These are phyloP conservation scores for Acestrorhynchus altus DNA, from an alignment of 2,797 vertebrate species.

Conservation along the genomic window DNA sequence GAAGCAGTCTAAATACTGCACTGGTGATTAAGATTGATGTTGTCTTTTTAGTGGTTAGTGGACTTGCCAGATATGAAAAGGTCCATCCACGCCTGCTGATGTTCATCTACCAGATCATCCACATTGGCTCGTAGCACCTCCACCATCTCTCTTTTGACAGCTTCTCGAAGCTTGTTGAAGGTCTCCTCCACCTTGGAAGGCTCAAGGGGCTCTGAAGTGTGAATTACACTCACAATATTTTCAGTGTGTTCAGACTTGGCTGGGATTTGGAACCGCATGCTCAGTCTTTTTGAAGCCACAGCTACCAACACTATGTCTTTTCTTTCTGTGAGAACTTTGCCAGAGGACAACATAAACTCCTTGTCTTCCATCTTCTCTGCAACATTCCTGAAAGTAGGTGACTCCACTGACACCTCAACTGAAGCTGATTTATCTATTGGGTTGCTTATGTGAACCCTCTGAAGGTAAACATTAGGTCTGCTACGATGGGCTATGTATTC, in stretches of 20 bases:
- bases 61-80: slow-evolving; percentile 91
- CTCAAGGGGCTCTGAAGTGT: slow-evolving; percentile 83
- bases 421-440: slow-evolving; percentile 81
- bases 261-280: slow-evolving; percentile 81
- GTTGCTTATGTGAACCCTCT: slow-evolving; percentile 87
- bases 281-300: slow-evolving; percentile 85
- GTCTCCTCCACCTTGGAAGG: slow-evolving; percentile 82
- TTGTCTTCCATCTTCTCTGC: slow-evolving; percentile 85
- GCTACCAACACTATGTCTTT: slow-evolving; percentile 82
- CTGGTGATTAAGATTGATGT: not conserved
- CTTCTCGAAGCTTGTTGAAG: slow-evolving; percentile 79
- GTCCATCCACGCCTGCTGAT: slow-evolving; percentile 92
- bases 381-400: slow-evolving; percentile 68
- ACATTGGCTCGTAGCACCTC: slow-evolving; percentile 83
- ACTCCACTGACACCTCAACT: slow-evolving; percentile 76
- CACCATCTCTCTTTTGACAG: slow-evolving; percentile 85
- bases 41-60: not conserved
- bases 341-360: slow-evolving; percentile 87
- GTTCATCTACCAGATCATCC: slow-evolving; percentile 85
- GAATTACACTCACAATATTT: slow-evolving; percentile 86
- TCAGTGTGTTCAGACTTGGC: slow-evolving; percentile 85
- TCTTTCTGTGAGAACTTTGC: slow-evolving; percentile 80
- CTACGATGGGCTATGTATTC: slow-evolving; percentile 91
- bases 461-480: slow-evolving; percentile 86
- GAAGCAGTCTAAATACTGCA: not conserved